These are phyloP conservation scores for Netelia melanura DNA, from an alignment of 2,888 invertebrate genomes.

Conservation along the genomic window DNA sequence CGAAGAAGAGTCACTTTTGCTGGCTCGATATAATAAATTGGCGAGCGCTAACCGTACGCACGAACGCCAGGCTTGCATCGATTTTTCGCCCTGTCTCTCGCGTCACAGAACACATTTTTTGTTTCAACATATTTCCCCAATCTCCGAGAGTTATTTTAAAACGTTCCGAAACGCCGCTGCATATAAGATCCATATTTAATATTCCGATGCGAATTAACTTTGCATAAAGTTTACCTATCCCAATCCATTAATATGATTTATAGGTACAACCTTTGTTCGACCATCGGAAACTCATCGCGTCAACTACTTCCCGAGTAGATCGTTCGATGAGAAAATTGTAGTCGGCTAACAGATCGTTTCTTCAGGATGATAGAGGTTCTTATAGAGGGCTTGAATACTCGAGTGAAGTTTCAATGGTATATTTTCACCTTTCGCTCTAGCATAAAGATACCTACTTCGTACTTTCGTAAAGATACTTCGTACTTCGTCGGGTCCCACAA, in stretches of 20 bases:
- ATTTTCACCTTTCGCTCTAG: conserved; percentile 42
- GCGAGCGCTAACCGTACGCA: conserved; percentile 65
- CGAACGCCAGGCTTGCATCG: conserved; percentile 50
- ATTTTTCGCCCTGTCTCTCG: conserved; percentile 61
- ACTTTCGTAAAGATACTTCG: not conserved
- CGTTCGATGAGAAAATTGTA: conserved; percentile 50
- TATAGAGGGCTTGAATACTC: conserved; percentile 18
- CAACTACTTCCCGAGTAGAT: not conserved
- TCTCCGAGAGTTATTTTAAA: not conserved
- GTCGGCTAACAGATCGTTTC: conserved; percentile 50
- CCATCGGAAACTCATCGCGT: not conserved
- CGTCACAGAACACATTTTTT: conserved; percentile 49
- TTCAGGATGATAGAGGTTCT: conserved; percentile 35
- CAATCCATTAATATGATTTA: too few species aligned
- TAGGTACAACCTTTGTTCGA: too few species aligned
- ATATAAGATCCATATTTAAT: too few species aligned
- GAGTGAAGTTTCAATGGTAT: conserved; percentile 39
- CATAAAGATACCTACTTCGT: conserved; percentile 36
- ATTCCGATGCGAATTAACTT: too few species aligned
- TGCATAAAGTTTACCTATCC: too few species aligned
- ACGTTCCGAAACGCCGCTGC: too few species aligned
- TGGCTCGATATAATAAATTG: conserved; percentile 74
- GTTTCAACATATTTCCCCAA: conserved; percentile 11
- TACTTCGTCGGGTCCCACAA: conserved; percentile 60
- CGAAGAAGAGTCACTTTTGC: conserved; percentile 67